These are phyloP conservation scores for Lerema accius DNA, from an alignment of 1,140 invertebrate genomes.

Conservation along the genomic window DNA sequence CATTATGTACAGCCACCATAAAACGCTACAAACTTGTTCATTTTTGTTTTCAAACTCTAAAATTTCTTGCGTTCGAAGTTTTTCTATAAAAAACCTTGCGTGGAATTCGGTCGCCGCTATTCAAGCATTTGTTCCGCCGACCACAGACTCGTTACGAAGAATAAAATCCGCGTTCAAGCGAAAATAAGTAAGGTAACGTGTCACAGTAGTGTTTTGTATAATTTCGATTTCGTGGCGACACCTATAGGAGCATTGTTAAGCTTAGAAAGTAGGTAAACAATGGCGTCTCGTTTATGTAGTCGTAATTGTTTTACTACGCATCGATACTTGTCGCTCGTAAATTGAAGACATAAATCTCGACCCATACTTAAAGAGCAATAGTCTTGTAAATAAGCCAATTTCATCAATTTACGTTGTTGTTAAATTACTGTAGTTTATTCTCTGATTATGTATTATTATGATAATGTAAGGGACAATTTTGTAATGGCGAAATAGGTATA, in stretches of 20 bases:
- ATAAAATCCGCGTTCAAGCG: constrained; percentile 47
- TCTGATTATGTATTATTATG: background rate
- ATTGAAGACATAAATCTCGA: constrained; percentile 32
- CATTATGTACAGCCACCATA: constrained; percentile 30
- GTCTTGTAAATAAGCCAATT: constrained; percentile 9
- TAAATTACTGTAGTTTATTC: background rate
- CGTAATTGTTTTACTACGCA: constrained; percentile 60
- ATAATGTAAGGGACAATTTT: background rate
- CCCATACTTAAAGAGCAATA: constrained; percentile 14
- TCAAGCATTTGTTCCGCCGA: constrained; percentile 47
- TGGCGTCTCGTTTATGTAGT: constrained; percentile 33
- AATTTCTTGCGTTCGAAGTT: constrained; percentile 39
- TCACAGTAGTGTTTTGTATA: constrained; percentile 55
- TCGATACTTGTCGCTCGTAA: constrained; percentile 53
- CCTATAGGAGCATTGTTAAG: constrained; percentile 41
- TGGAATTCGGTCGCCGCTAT: constrained; percentile 40
- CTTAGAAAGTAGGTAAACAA: constrained; percentile 65
- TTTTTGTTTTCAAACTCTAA: constrained; percentile 37
- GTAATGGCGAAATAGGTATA: no score
- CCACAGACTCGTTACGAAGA: constrained; percentile 38
- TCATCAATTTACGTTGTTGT: background rate
- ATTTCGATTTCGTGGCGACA: constrained; percentile 60
- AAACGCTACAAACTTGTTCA: constrained; percentile 36
- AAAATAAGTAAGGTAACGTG: constrained; percentile 46
- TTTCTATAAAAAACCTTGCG: constrained; percentile 42